Conservation (phyloP, 2,888 invertebrate genomes). For the Conus canariensis region DNA sequence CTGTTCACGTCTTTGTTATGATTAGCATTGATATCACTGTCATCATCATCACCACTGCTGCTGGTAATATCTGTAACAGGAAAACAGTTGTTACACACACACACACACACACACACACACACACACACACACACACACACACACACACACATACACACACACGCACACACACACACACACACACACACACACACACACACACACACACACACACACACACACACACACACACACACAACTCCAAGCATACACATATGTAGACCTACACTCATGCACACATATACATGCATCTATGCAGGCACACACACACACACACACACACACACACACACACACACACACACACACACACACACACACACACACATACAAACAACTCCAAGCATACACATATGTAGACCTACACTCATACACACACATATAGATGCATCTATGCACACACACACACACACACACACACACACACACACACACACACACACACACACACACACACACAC, state of each 20-base stretch:
- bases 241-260: neutral
- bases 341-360: neutral
- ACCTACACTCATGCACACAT: neutral
- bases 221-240: slow-evolving; percentile 1
- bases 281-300: neutral
- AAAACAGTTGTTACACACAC: neutral
- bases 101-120: slow-evolving; percentile 8
- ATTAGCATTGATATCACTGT: too few relatives aligned
- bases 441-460: too few relatives aligned
- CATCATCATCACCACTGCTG: too few relatives aligned
- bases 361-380: neutral
- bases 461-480: too few relatives aligned
- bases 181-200: slow-evolving; percentile 17
- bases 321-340: neutral
- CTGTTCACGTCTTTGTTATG: too few relatives aligned
- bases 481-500: too few relatives aligned
- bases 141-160: slow-evolving; percentile 32
- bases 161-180: slow-evolving; percentile 8
- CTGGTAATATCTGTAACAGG: too few relatives aligned
- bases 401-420: too few relatives aligned
- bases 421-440: too few relatives aligned
- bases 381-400: too few relatives aligned
- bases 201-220: slow-evolving; percentile 33
- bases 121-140: slow-evolving; percentile 19
- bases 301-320: slow-evolving; percentile 1